phyloP scores from a whole-genome alignment of 2,113 vertebrate genomes.

The Origma solitaria region DNA sequence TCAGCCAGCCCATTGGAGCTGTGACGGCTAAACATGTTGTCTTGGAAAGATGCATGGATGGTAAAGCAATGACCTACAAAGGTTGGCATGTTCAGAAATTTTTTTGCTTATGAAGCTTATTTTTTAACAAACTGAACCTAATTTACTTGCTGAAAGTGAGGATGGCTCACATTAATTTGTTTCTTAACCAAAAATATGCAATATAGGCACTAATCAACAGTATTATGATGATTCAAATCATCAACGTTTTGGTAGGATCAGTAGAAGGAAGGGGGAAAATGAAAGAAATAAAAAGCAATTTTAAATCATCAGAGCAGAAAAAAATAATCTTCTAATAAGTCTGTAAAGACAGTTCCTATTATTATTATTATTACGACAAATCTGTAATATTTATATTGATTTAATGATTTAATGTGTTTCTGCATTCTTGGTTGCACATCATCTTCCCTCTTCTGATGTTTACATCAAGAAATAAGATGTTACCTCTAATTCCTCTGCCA shows the following conservation, averaged over 20 bases:
- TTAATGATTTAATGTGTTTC: neutral
- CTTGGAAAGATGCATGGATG: neutral
- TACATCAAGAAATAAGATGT: neutral
- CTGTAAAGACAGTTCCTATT: neutral
- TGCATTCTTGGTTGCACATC: neutral
- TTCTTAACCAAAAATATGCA: neutral
- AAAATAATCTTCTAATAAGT: neutral
- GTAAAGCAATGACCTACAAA: neutral
- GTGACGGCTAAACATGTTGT: neutral
- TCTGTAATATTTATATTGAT: neutral
- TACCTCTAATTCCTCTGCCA: neutral
- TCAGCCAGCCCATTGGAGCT: neutral
- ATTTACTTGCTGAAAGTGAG: neutral
- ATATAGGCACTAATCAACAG: accelerated
- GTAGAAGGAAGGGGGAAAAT: neutral
- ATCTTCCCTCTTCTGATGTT: neutral
- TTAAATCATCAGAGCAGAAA: neutral
- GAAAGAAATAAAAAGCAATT: neutral
- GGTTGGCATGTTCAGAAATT: neutral
- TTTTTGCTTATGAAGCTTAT: neutral
- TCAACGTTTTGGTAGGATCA: neutral
- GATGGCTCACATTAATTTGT: neutral
- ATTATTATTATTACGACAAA: neutral
- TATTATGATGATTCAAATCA: neutral
- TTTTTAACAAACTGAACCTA: neutral